A percentile compares a stretch with the other conserved stretches of the same genome.
These are phyloP conservation scores for Sphaerodactylus townsendi DNA, from an alignment of 2,113 vertebrate genomes.

Conservation along the genomic window DNA sequence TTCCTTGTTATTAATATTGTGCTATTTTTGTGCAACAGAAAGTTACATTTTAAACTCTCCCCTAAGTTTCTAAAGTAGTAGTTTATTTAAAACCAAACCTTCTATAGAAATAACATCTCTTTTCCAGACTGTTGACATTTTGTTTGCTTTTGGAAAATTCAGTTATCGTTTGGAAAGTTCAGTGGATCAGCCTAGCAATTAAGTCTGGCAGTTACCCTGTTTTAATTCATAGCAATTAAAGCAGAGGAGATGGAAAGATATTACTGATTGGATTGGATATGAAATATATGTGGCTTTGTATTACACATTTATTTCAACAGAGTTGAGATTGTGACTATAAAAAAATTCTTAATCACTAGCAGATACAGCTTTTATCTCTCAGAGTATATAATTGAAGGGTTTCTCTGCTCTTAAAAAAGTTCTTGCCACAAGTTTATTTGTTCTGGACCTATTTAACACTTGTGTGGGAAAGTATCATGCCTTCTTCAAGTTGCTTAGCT, in stretches of 20 bases:
- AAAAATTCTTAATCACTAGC: slow-evolving; percentile 66
- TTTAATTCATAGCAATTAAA: slow-evolving; percentile 60
- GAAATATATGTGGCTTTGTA: slow-evolving; percentile 54
- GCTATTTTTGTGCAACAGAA: neutral
- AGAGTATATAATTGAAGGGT: slow-evolving; percentile 43
- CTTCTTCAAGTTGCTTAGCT: neutral
- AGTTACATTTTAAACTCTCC: neutral
- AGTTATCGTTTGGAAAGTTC: slow-evolving; percentile 34
- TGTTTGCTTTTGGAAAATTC: slow-evolving; percentile 18
- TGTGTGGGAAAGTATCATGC: neutral
- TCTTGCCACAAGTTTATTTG: slow-evolving; percentile 20
- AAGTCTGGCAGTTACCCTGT: slow-evolving; percentile 30
- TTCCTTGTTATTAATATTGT: neutral
- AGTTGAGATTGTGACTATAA: slow-evolving; percentile 52
- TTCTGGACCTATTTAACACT: slow-evolving; percentile 20
- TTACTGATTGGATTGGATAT: slow-evolving; percentile 31
- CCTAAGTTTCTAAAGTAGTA: neutral
- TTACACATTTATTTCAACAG: slow-evolving; percentile 58
- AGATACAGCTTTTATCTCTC: slow-evolving; percentile 65
- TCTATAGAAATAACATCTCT: slow-evolving; percentile 2
- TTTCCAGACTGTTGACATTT: slow-evolving; percentile 39
- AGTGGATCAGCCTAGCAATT: slow-evolving; percentile 39
- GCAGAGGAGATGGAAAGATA: slow-evolving; percentile 51
- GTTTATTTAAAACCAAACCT: slow-evolving; percentile 33
- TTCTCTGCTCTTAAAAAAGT: neutral